Conservation (phyloP, 2,888 invertebrate species). For the Plebejus melissa region DNA sequence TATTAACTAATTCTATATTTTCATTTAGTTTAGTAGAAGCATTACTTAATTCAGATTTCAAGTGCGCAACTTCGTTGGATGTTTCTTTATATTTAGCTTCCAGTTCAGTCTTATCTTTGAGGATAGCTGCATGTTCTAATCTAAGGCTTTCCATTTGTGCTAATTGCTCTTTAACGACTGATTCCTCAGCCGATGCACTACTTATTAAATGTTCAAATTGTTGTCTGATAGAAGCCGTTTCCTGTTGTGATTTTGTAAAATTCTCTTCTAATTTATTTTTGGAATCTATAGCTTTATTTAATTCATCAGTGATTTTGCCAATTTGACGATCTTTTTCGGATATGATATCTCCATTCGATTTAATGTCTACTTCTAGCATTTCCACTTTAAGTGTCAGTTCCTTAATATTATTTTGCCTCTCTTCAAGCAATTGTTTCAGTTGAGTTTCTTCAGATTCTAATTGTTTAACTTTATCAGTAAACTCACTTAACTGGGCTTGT, state of each 20-base stretch:
- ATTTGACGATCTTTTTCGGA: conserved; percentile 73
- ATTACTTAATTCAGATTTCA: conserved; percentile 52
- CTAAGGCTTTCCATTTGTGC: conserved; percentile 56
- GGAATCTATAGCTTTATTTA: conserved; percentile 57
- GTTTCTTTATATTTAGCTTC: conserved; percentile 54
- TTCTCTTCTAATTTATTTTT: conserved; percentile 73
- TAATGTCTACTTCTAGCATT: conserved; percentile 69
- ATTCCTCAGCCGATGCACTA: conserved; percentile 66
- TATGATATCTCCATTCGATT: conserved; percentile 66
- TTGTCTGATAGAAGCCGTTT: conserved; percentile 60
- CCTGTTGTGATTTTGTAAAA: conserved; percentile 57
- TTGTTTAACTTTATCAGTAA: conserved; percentile 54
- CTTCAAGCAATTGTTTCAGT: conserved; percentile 52
- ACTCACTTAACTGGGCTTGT: conserved; percentile 49
- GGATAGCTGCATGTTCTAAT: conserved; percentile 53
- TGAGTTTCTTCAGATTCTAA: conserved; percentile 51
- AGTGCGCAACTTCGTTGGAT: conserved; percentile 47
- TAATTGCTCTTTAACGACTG: conserved; percentile 61
- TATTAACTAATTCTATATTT: conserved; percentile 44
- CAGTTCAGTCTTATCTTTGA: conserved; percentile 57
- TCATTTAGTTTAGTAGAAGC: conserved; percentile 52
- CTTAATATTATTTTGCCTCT: conserved; percentile 63
- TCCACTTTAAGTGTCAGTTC: conserved; percentile 64
- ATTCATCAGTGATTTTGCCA: conserved; percentile 56
- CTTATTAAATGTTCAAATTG: conserved; percentile 64